Percentiles rank a stretch among this genome's conserved stretches.
Conservation (phyloP, 1,140 invertebrate genomes). For the Dufourea novaeangliae region DNA sequence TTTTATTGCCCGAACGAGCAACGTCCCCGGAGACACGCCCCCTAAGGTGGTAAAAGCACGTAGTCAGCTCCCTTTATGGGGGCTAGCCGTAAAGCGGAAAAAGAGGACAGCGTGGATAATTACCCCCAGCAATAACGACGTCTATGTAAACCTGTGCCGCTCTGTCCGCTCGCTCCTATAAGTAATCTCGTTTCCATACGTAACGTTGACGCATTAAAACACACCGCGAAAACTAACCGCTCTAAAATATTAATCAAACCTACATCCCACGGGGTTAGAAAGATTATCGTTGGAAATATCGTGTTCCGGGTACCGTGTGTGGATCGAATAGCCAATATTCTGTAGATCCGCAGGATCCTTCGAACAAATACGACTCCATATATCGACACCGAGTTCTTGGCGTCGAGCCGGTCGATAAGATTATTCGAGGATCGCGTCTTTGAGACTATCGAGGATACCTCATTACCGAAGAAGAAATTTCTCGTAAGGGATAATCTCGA, state of each 20-base stretch:
- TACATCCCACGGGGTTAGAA: too few species aligned
- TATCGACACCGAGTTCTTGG: not conserved
- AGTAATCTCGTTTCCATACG: slow-evolving; percentile 13
- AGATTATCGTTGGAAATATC: too few species aligned
- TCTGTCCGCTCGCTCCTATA: slow-evolving; percentile 5
- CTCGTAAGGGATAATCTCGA: slow-evolving; percentile 6
- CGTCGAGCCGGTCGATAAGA: not conserved
- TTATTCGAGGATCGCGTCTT: not conserved
- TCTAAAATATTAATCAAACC: too few species aligned
- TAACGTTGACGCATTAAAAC: slow-evolving; percentile 1
- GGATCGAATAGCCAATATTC: not conserved
- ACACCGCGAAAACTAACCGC: not conserved
- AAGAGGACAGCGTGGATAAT: slow-evolving; percentile 67
- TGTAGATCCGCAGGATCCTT: not conserved
- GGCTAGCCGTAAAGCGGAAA: slow-evolving; percentile 58
- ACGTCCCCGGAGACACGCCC: slow-evolving; percentile 56
- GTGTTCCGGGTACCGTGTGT: too few species aligned
- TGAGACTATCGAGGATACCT: slow-evolving; percentile 1
- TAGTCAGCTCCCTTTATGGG: slow-evolving; percentile 64
- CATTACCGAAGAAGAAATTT: slow-evolving; percentile 18
- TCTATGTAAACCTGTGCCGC: slow-evolving; percentile 36
- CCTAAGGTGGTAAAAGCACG: slow-evolving; percentile 61
- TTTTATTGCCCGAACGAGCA: slow-evolving; percentile 69
- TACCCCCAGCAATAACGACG: slow-evolving; percentile 57
- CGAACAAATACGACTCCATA: not conserved